phyloP scores from a whole-genome alignment of 2,797 vertebrate genomes.

The Petrocephalus sullivani region DNA sequence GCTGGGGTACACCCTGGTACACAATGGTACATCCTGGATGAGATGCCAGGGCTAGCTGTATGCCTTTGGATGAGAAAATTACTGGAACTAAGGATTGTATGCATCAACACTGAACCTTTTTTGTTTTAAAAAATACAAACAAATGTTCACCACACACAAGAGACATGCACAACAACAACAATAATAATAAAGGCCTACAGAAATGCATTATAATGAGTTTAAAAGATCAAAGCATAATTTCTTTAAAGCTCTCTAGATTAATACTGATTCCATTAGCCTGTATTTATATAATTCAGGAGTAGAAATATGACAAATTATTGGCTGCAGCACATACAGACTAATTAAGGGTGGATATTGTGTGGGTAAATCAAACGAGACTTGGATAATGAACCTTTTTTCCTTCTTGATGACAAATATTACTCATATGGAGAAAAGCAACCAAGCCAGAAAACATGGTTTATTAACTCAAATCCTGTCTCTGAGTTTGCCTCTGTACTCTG shows the following conservation, averaged over 20 bases:
- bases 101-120: neutral
- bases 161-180: neutral
- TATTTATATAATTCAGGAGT: neutral
- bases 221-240: neutral
- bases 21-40: neutral
- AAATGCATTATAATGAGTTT: neutral
- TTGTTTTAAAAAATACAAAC: neutral
- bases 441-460: neutral
- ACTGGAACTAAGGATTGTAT: neutral
- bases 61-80: neutral
- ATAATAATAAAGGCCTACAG: neutral
- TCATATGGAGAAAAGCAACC: neutral
- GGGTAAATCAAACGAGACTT: neutral
- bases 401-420: constrained; percentile 7
- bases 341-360: constrained; percentile 5
- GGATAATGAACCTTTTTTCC: neutral
- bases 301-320: neutral
- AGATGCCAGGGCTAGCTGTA: neutral
- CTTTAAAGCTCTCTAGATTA: neutral
- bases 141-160: neutral
- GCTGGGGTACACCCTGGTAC: neutral
- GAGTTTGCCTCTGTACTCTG: constrained; percentile 1
- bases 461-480: constrained; percentile 1
- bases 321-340: neutral
- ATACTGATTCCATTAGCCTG: neutral